Conservation (phyloP, 2,113 vertebrate genomes). For the Seriola quinqueradiata region DNA sequence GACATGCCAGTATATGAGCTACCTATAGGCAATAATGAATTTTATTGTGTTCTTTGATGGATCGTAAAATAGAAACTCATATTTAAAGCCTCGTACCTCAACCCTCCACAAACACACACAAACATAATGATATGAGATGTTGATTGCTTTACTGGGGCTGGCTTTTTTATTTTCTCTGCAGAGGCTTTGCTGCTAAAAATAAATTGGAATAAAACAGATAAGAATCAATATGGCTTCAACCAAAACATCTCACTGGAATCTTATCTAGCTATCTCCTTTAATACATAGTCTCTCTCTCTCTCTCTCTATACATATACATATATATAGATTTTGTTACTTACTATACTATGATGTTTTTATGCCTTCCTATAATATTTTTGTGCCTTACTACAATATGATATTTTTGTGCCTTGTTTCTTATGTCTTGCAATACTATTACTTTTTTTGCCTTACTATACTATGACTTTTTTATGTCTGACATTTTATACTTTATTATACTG, state of each 20-base stretch:
- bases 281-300: not conserved
- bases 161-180: not conserved
- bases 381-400: too few species aligned
- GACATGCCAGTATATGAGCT: constrained; percentile 16
- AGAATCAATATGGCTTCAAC: constrained; percentile 34
- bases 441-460: too few species aligned
- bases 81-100: constrained; percentile 38
- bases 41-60: constrained; percentile 19
- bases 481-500: too few species aligned
- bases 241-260: not conserved
- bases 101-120: constrained; percentile 15
- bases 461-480: too few species aligned
- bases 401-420: too few species aligned
- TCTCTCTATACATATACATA: not conserved
- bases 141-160: constrained; percentile 6
- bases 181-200: constrained; percentile 30
- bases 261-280: not conserved
- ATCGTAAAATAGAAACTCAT: constrained; percentile 21
- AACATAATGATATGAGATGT: constrained; percentile 36
- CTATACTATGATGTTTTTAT: too few species aligned
- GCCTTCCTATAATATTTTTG: too few species aligned
- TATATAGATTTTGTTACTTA: not conserved
- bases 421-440: too few species aligned
- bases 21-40: not conserved
- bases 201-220: constrained; percentile 15